A percentile compares a stretch with the other conserved stretches of the same genome.
Evolutionary conservation across 2,797 vertebrate species (phyloP).

Genomic region (Euthynnus affinis): DNA sequence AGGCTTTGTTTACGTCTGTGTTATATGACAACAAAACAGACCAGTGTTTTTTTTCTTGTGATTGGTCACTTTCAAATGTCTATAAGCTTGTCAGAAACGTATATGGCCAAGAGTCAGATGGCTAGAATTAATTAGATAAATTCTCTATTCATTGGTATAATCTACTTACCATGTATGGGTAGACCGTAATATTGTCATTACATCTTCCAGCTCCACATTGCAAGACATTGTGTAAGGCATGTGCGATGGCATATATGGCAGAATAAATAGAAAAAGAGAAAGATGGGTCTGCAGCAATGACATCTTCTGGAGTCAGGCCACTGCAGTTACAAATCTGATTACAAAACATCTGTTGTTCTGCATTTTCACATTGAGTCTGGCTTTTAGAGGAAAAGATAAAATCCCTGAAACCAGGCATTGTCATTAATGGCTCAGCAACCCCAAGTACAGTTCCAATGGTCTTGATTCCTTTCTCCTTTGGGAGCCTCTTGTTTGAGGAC

Average conservation of each 20-base stretch:
- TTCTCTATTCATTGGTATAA: constrained; percentile 14
- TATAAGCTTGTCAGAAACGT: no score
- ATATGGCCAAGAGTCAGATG: no score
- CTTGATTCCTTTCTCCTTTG: constrained; percentile 73
- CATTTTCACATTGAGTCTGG: not conserved
- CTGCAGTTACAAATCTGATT: constrained; percentile 83
- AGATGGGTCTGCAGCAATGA: constrained; percentile 56
- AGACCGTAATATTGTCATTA: constrained; percentile 60
- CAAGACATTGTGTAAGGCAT: constrained; percentile 85
- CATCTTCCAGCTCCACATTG: constrained; percentile 82
- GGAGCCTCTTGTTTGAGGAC: constrained; percentile 77
- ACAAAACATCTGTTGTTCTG: constrained; percentile 37
- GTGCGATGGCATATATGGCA: constrained; percentile 87
- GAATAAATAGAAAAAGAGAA: constrained; percentile 84
- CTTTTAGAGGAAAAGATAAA: constrained; percentile 69
- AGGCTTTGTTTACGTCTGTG: no score
- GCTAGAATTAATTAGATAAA: constrained; percentile 52
- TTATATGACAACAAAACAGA: no score
- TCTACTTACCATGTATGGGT: constrained; percentile 85
- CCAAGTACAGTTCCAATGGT: constrained; percentile 87
- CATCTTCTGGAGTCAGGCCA: not conserved
- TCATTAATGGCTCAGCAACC: constrained; percentile 66
- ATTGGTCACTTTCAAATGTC: not conserved
- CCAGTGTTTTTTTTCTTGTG: not conserved
- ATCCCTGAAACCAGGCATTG: constrained; percentile 78